Conservation (phyloP, 2,797 vertebrate species). For the Tokudaia muenninki region DNA sequence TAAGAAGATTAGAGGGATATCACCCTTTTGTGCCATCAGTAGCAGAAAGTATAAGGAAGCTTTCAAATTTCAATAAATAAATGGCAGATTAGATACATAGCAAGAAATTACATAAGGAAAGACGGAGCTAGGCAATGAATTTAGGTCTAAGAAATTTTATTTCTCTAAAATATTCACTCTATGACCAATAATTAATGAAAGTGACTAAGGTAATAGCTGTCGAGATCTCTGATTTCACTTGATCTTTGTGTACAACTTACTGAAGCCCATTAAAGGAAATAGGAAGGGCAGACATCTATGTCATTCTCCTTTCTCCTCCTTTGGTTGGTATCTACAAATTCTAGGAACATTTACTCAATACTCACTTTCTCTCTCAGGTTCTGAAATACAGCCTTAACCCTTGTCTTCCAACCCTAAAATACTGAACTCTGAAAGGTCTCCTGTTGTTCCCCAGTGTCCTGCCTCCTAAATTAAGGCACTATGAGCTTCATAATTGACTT, state of each 20-base stretch:
- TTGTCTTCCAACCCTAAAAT: neutral
- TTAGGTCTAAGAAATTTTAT: neutral
- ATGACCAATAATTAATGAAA: neutral
- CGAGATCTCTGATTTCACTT: neutral
- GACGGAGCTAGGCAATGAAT: neutral
- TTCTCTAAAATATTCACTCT: neutral
- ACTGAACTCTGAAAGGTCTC: neutral
- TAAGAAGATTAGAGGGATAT: neutral
- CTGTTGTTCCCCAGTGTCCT: rapidly evolving
- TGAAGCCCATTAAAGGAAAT: neutral
- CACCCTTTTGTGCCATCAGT: neutral
- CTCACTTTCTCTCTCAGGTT: neutral
- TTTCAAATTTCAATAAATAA: neutral
- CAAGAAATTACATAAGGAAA: neutral
- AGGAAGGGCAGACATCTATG: no score
- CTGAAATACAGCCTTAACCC: neutral
- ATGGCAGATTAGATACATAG: neutral
- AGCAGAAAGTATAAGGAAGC: neutral
- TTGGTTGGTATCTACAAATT: neutral
- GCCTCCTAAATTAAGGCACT: neutral
- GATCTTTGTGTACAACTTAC: neutral
- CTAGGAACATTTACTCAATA: neutral
- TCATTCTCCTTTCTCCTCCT: neutral
- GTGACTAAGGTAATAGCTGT: neutral
- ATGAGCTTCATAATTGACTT: neutral